Evolutionary conservation across 2,888 invertebrate species (phyloP).

Genomic region (Epistrophe grossulariae): DNA sequence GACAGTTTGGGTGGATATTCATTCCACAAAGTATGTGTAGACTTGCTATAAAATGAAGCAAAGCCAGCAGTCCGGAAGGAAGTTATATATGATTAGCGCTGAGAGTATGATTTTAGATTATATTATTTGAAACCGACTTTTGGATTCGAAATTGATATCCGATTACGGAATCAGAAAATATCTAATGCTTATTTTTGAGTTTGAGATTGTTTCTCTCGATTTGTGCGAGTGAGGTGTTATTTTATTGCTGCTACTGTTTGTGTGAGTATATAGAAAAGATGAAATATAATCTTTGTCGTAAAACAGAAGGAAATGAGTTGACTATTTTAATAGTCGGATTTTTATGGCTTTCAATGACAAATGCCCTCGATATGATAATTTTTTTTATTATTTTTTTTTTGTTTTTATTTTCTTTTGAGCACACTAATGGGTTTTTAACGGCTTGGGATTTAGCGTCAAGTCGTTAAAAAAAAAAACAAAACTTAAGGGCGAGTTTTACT

Average conservation of each 20-base stretch:
- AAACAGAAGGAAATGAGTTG: conserved; percentile 55
- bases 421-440: conserved; percentile 60
- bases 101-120: conserved; percentile 24
- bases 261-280: conserved; percentile 15
- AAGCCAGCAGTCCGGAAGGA: conserved; percentile 50
- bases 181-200: background rate
- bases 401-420: conserved; percentile 3
- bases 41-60: background rate
- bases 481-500: background rate
- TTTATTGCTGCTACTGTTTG: conserved; percentile 29
- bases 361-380: conserved; percentile 53
- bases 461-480: conserved; percentile 17
- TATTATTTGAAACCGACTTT: conserved; percentile 42
- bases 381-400: background rate
- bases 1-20: conserved; percentile 1
- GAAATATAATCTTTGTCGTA: conserved; percentile 25
- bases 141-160: conserved; percentile 64
- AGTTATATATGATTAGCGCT: conserved; percentile 37
- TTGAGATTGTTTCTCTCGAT: background rate
- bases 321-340: conserved; percentile 50
- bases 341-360: conserved; percentile 62
- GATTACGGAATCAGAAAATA: conserved; percentile 58
- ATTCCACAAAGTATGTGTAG: background rate
- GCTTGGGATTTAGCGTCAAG: conserved; percentile 33
- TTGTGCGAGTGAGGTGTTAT: too few species aligned